These are phyloP conservation scores for Colletes latitarsis DNA, from an alignment of 1,140 invertebrate genomes.

Conservation along the genomic window DNA sequence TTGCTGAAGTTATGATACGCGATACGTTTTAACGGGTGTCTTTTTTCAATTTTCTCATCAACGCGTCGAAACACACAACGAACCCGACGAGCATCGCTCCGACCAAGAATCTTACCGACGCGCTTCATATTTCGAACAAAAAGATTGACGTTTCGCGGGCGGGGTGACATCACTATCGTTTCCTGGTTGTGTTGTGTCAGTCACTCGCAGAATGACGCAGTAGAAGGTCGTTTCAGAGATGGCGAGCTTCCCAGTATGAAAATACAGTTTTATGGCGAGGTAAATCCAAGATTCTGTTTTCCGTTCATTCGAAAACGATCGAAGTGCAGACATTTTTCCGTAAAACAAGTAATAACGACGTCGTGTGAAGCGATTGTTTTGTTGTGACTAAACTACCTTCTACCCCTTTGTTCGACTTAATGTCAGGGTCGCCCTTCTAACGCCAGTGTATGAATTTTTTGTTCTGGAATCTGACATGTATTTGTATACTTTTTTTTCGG, in stretches of 20 bases:
- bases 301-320: not conserved
- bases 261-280: constrained; percentile 68
- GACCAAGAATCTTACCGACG: not conserved
- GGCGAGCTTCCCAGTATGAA: constrained; percentile 71
- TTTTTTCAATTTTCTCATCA: constrained; percentile 5
- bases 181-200: constrained; percentile 69
- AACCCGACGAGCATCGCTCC: not conserved
- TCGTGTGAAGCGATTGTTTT: constrained; percentile 8
- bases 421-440: constrained; percentile 37
- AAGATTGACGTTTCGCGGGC: constrained; percentile 55
- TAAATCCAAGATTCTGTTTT: constrained; percentile 47
- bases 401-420: constrained; percentile 43
- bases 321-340: constrained; percentile 4
- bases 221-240: constrained; percentile 70
- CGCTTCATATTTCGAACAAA: constrained; percentile 29
- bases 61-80: not conserved
- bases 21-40: constrained; percentile 29
- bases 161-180: constrained; percentile 71
- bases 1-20: constrained; percentile 43
- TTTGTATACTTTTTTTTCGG: not conserved
- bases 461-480: not conserved
- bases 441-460: not conserved
- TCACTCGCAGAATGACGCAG: constrained; percentile 77
- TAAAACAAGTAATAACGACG: not conserved
- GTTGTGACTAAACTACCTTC: constrained; percentile 10